phyloP scores from a whole-genome alignment of 1,140 invertebrate genomes.

The Pachypeltis micranthus region DNA sequence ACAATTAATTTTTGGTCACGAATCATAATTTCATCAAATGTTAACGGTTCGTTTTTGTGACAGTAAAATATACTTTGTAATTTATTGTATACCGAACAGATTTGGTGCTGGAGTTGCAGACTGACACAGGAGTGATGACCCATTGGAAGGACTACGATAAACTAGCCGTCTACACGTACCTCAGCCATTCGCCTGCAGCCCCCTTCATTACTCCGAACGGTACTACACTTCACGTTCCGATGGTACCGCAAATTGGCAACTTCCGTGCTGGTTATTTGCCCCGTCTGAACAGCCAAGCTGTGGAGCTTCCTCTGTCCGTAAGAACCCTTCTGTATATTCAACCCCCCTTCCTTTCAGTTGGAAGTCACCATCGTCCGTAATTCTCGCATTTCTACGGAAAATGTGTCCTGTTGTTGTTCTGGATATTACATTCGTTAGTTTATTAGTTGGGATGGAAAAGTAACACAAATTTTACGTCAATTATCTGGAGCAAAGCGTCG shows the following conservation, averaged over 20 bases:
- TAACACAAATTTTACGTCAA: no score
- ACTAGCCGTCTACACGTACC: slow-evolving; percentile 30
- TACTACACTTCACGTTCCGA: slow-evolving; percentile 27
- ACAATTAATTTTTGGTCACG: no score
- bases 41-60: no score
- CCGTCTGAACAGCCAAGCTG: slow-evolving; percentile 26
- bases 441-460: no score
- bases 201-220: slow-evolving; percentile 25
- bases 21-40: no score
- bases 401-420: neutral
- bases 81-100: slow-evolving; percentile 13
- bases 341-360: neutral
- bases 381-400: no score
- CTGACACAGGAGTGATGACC: slow-evolving; percentile 31
- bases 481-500: no score
- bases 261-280: slow-evolving; percentile 28
- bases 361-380: no score
- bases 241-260: slow-evolving; percentile 31
- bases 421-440: neutral
- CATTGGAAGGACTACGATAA: slow-evolving; percentile 32
- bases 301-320: slow-evolving; percentile 30
- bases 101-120: slow-evolving; percentile 27
- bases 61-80: neutral
- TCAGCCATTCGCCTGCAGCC: slow-evolving; percentile 27
- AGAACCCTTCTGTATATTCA: neutral